A percentile compares a stretch with the other conserved stretches of the same genome.
phyloP scores from a whole-genome alignment of 2,888 invertebrate genomes.

The Caenorhabditis parvicauda region DNA sequence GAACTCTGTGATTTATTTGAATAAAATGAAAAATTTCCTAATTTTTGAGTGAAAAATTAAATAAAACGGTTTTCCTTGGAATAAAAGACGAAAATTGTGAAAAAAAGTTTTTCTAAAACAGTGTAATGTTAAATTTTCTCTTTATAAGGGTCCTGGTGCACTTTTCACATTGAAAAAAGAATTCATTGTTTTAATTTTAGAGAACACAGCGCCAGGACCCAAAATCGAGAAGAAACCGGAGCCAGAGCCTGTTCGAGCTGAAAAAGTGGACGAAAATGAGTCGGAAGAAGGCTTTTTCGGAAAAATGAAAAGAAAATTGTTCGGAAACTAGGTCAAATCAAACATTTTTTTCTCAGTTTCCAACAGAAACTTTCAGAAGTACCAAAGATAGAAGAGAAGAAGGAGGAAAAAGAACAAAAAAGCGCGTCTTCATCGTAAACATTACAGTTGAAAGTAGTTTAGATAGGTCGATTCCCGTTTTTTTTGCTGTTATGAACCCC shows the following conservation, averaged over 20 bases:
- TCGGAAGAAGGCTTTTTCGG: constrained; percentile 30
- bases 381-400: constrained; percentile 8
- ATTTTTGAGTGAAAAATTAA: neutral
- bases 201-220: neutral
- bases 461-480: too few species aligned
- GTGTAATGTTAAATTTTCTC: neutral
- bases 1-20: neutral
- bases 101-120: neutral
- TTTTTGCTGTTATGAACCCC: too few species aligned
- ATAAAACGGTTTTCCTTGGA: too few species aligned
- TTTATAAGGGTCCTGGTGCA: constrained; percentile 4
- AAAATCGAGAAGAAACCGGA: constrained; percentile 3
- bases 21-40: neutral
- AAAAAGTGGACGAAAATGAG: constrained; percentile 16
- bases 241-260: constrained; percentile 25
- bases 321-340: constrained; percentile 23
- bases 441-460: neutral
- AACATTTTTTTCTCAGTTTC: too few species aligned
- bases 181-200: neutral
- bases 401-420: constrained; percentile 3
- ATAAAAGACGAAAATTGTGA: too few species aligned
- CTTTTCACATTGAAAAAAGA: neutral
- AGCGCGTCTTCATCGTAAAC: neutral
- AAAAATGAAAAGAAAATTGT: constrained; percentile 34
- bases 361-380: too few species aligned